These are phyloP conservation scores for Aphaenogaster ashmeadi DNA, from an alignment of 1,140 invertebrate species.

Conservation along the genomic window DNA sequence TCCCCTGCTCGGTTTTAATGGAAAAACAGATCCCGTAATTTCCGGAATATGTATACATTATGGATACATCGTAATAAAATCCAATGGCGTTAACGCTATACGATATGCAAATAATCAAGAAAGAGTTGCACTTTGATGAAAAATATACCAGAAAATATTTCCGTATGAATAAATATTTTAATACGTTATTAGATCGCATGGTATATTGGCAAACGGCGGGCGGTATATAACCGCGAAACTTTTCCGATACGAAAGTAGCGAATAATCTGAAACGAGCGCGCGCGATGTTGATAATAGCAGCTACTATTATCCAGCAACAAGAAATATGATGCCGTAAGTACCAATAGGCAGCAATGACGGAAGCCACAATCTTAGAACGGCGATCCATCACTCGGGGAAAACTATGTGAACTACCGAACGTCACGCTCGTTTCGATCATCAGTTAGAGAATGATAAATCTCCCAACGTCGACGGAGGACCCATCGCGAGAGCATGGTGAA, in stretches of 20 bases:
- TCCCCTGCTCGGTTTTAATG: neutral
- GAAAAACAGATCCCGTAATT: conserved; percentile 5
- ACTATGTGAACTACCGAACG: conserved; percentile 51
- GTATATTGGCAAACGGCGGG: neutral
- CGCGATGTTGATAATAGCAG: conserved; percentile 14
- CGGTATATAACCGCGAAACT: neutral
- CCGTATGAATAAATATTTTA: neutral
- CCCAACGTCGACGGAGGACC: conserved; percentile 15
- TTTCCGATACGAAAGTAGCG: conserved; percentile 5
- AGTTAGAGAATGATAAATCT: conserved; percentile 58
- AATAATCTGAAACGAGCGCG: neutral
- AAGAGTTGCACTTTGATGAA: neutral
- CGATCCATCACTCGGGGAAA: conserved; percentile 39
- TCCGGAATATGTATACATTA: conserved; percentile 13
- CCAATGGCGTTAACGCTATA: neutral
- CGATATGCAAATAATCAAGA: neutral
- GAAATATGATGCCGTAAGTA: conserved; percentile 35
- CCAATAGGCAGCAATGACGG: conserved; percentile 28
- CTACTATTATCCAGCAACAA: neutral
- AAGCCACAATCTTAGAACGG: conserved; percentile 37
- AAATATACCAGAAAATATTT: conserved; percentile 11
- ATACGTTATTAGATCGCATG: neutral
- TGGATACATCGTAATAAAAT: conserved; percentile 7
- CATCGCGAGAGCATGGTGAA: conserved; percentile 20
- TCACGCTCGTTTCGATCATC: conserved; percentile 41